Conservation (phyloP, 2,113 vertebrate species). For the Camelus dromedarius region DNA sequence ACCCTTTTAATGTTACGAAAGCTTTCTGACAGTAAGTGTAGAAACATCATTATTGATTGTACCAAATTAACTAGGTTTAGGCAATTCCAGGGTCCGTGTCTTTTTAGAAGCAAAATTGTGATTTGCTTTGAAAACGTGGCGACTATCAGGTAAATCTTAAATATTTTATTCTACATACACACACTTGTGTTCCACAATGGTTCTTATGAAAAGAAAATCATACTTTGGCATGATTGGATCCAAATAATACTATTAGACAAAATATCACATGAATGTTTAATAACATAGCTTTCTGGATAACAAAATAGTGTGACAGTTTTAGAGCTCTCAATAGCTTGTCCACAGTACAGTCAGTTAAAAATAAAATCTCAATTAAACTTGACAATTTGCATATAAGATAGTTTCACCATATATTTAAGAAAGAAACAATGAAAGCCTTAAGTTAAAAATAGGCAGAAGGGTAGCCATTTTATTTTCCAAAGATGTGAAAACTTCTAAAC, state of each 20-base stretch:
- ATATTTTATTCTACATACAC: not conserved
- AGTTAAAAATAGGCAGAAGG: not conserved
- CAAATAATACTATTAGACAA: not conserved
- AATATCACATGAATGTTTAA: not conserved
- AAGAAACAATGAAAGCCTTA: not conserved
- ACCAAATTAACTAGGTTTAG: not conserved
- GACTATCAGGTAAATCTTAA: not conserved
- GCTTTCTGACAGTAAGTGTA: not conserved
- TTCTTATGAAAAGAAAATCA: not conserved
- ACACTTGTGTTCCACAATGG: not conserved
- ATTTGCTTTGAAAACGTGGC: not conserved
- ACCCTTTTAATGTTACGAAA: not conserved
- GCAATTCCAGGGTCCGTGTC: not conserved
- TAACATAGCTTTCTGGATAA: not conserved
- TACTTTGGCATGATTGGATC: not conserved
- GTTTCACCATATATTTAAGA: not conserved
- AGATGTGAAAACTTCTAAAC: constrained; percentile 63
- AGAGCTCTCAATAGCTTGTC: not conserved
- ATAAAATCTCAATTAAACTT: not conserved
- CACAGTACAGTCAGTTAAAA: not conserved
- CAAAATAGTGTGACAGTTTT: not conserved
- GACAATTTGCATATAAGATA: not conserved
- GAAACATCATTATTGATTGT: not conserved
- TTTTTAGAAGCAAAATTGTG: not conserved
- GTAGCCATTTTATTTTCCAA: not conserved